Evolutionary conservation across 1,140 invertebrate species (phyloP).

Genomic region (Bathynomus jamesi): DNA sequence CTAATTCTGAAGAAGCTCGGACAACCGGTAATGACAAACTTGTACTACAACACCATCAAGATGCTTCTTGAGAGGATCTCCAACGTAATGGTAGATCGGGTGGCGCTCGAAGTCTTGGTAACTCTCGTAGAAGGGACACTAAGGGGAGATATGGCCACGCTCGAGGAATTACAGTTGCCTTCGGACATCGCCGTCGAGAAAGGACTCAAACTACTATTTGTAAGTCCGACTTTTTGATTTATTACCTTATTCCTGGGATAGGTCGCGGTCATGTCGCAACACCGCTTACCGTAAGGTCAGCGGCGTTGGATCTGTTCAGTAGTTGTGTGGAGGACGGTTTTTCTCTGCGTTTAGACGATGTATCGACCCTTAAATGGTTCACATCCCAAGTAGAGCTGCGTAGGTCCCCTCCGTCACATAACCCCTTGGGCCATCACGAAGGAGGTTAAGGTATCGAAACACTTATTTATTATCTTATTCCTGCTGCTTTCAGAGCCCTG

Average conservation of each 20-base stretch:
- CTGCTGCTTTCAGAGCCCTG: too few relatives aligned
- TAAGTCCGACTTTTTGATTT: constrained; percentile 19
- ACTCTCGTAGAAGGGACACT: constrained; percentile 41
- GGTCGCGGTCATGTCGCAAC: neutral
- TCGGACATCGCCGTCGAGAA: constrained; percentile 70
- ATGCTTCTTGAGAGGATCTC: constrained; percentile 87
- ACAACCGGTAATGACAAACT: constrained; percentile 84
- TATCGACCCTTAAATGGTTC: too few relatives aligned
- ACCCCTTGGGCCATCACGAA: too few relatives aligned
- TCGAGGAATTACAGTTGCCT: constrained; percentile 67
- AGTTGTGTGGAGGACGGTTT: too few relatives aligned
- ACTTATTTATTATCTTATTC: too few relatives aligned
- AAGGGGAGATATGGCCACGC: constrained; percentile 44
- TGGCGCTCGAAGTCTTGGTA: constrained; percentile 57
- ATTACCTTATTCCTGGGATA: neutral
- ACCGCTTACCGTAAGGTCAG: too few relatives aligned
- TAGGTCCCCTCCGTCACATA: too few relatives aligned
- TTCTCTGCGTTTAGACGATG: too few relatives aligned
- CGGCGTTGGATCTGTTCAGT: too few relatives aligned
- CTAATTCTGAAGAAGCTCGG: constrained; percentile 85
- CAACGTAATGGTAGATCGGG: constrained; percentile 88
- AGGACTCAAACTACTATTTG: constrained; percentile 67
- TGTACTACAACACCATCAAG: constrained; percentile 92
- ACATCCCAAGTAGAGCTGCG: too few relatives aligned
- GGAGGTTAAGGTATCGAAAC: too few relatives aligned